A percentile compares a stretch with the other conserved stretches of the same genome.
phyloP scores from a whole-genome alignment of 2,888 invertebrate species.

The Trissolcus japonicus region DNA sequence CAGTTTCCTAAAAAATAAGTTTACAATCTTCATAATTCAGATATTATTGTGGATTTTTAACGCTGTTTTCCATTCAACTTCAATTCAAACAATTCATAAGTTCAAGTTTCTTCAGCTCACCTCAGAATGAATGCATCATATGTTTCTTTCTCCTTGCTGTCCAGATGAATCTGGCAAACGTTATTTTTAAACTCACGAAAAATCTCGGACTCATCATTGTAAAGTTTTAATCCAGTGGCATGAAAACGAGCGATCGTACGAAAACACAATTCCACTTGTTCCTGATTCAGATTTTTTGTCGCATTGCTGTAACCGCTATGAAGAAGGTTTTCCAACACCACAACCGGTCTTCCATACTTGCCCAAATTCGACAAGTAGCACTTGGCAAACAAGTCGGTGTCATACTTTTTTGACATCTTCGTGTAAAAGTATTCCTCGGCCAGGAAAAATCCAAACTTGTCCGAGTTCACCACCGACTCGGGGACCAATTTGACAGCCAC shows the following conservation, averaged over 20 bases:
- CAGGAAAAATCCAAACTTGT: constrained; percentile 62
- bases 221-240: constrained; percentile 63
- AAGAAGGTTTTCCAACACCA: constrained; percentile 69
- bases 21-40: constrained; percentile 2
- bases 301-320: constrained; percentile 59
- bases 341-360: constrained; percentile 65
- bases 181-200: constrained; percentile 67
- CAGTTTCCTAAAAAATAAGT: constrained; percentile 41
- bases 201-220: constrained; percentile 56
- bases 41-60: no score
- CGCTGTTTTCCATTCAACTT: no score
- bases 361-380: constrained; percentile 69
- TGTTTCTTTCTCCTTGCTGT: not conserved
- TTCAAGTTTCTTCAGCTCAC: constrained; percentile 19
- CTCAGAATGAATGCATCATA: constrained; percentile 1
- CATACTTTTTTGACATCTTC: constrained; percentile 60
- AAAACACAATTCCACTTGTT: constrained; percentile 64
- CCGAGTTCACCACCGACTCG: constrained; percentile 5
- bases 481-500: constrained; percentile 68
- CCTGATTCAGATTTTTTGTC: constrained; percentile 59
- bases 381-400: constrained; percentile 60
- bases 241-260: constrained; percentile 66
- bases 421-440: constrained; percentile 72
- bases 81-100: no score
- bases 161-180: constrained; percentile 35